A percentile compares a stretch with the other conserved stretches of the same genome.
Evolutionary conservation across 1,140 invertebrate genomes (phyloP).

Genomic region (Dendroctonus ponderosae): DNA sequence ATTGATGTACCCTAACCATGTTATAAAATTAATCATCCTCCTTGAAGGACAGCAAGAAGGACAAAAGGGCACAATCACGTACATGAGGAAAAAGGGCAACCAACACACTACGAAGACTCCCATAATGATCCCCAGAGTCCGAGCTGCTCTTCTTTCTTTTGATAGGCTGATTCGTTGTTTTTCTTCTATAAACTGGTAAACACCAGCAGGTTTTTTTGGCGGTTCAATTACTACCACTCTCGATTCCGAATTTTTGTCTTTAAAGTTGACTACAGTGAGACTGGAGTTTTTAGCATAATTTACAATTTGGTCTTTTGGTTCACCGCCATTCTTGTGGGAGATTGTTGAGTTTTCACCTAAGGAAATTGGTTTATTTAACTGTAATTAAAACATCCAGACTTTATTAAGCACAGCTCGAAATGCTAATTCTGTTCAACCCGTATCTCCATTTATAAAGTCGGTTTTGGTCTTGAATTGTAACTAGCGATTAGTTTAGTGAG

Average conservation of each 20-base stretch:
- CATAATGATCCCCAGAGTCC: background rate
- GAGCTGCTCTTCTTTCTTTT: background rate
- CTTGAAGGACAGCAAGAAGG: background rate
- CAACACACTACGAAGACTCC: background rate
- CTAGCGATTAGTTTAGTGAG: no score
- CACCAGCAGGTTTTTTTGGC: background rate
- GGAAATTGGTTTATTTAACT: no score
- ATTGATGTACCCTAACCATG: background rate
- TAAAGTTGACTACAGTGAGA: background rate
- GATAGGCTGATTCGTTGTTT: background rate
- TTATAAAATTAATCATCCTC: background rate
- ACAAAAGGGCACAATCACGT: background rate
- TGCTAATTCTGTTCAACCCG: no score
- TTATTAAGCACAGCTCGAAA: no score
- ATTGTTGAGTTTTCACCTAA: no score
- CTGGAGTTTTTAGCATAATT: no score
- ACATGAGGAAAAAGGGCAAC: background rate
- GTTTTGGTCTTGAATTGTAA: no score
- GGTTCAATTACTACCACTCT: background rate
- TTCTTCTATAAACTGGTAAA: background rate
- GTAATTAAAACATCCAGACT: no score
- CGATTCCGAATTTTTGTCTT: background rate
- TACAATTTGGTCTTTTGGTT: no score
- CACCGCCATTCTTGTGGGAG: no score
- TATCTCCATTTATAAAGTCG: no score